Evolutionary conservation across 2,113 vertebrate genomes (phyloP).

Genomic region (Aix galericulata): DNA sequence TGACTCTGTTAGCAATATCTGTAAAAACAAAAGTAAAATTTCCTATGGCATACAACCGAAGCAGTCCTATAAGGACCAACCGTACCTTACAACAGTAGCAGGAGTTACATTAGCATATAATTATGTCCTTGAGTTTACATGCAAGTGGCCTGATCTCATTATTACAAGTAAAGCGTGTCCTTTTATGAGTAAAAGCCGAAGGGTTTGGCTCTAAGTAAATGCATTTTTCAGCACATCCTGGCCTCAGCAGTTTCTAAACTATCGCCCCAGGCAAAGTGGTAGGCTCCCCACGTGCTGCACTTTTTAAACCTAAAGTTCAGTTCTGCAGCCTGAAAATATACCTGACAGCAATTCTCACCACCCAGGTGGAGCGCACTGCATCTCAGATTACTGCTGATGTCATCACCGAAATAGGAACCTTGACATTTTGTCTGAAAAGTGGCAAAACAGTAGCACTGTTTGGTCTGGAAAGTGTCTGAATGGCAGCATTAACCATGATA

Average conservation of each 20-base stretch:
- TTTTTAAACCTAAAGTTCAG: neutral
- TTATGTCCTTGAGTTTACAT: neutral
- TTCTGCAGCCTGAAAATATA: neutral
- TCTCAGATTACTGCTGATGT: neutral
- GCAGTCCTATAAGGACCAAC: neutral
- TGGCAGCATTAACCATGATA: too few relatives aligned
- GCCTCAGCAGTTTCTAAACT: conserved; percentile 1
- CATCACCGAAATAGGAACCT: neutral
- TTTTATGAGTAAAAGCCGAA: conserved; percentile 20
- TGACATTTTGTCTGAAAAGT: neutral
- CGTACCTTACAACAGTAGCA: neutral
- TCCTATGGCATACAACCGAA: neutral
- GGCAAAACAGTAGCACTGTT: neutral
- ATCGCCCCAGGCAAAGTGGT: neutral
- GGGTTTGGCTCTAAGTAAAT: conserved; percentile 4
- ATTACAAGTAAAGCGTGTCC: neutral
- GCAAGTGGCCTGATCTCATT: neutral
- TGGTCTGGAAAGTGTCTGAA: neutral
- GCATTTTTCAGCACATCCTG: neutral
- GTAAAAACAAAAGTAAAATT: neutral
- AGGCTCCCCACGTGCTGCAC: neutral
- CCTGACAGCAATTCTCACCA: neutral
- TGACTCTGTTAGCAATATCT: neutral
- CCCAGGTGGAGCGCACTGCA: neutral
- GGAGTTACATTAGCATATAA: neutral